phyloP scores from a whole-genome alignment of 1,140 invertebrate genomes.

The Zophobas morio region DNA sequence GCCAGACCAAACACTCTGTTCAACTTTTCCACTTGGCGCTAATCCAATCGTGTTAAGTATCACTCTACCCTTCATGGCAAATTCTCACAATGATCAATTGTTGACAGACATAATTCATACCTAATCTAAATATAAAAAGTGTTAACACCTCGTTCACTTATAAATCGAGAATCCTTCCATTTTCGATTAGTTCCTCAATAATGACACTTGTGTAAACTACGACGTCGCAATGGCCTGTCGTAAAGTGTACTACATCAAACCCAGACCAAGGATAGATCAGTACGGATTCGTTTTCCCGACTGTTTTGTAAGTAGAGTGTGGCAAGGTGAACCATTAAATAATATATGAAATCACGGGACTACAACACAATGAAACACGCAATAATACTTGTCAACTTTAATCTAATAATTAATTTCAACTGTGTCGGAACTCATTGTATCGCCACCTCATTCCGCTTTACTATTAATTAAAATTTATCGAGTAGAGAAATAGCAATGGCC shows the following conservation, averaged over 20 bases:
- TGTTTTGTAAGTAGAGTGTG: slow-evolving; percentile 42
- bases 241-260: slow-evolving; percentile 46
- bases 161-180: neutral
- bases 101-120: slow-evolving; percentile 13
- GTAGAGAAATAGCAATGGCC: too few relatives aligned
- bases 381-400: too few relatives aligned
- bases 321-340: slow-evolving; percentile 6
- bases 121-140: slow-evolving; percentile 9
- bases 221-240: slow-evolving; percentile 14
- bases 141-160: slow-evolving; percentile 15
- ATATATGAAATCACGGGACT: slow-evolving; percentile 6
- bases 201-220: neutral
- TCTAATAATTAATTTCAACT: too few relatives aligned
- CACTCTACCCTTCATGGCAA: slow-evolving; percentile 1
- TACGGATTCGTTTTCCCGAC: slow-evolving; percentile 49
- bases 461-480: too few relatives aligned
- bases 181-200: neutral
- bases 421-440: too few relatives aligned
- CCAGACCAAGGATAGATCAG: slow-evolving; percentile 41
- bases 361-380: neutral
- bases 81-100: neutral
- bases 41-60: neutral
- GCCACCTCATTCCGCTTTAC: too few relatives aligned
- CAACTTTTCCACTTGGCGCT: neutral
- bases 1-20: neutral